Evolutionary conservation across 1,140 invertebrate genomes (phyloP).

Genomic region (Phocides pigmalion): DNA sequence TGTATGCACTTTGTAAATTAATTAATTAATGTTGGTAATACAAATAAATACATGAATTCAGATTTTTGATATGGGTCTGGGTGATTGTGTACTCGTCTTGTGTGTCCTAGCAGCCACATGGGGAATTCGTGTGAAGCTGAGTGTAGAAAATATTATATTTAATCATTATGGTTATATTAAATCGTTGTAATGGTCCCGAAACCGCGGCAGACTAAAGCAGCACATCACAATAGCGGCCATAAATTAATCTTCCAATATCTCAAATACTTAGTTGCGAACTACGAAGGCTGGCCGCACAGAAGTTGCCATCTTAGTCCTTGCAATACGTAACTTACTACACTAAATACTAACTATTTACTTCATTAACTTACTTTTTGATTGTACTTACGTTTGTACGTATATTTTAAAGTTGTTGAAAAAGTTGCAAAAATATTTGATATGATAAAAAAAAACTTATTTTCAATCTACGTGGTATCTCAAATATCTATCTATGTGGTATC

Average conservation of each 20-base stretch:
- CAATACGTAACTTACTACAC: conserved; percentile 11
- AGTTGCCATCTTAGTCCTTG: conserved; percentile 13
- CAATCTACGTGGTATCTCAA: too few relatives aligned
- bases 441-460: too few relatives aligned
- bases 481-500: too few relatives aligned
- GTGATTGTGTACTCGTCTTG: too few relatives aligned
- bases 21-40: too few relatives aligned
- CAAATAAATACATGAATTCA: too few relatives aligned
- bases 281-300: conserved; percentile 3
- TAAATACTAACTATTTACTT: background rate
- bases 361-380: background rate
- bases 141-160: background rate
- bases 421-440: too few relatives aligned
- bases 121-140: background rate
- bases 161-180: background rate
- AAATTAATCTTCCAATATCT: conserved; percentile 43
- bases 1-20: too few relatives aligned
- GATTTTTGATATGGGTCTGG: too few relatives aligned
- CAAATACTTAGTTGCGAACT: conserved; percentile 32
- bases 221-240: conserved; percentile 24
- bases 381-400: background rate
- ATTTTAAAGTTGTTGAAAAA: background rate
- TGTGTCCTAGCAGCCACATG: too few relatives aligned
- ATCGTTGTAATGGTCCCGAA: conserved; percentile 3
- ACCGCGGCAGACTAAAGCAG: conserved; percentile 10